Base-by-base conservation (phyloP, 2,113 vertebrate genomes). In the Aegypius monachus region DNA sequence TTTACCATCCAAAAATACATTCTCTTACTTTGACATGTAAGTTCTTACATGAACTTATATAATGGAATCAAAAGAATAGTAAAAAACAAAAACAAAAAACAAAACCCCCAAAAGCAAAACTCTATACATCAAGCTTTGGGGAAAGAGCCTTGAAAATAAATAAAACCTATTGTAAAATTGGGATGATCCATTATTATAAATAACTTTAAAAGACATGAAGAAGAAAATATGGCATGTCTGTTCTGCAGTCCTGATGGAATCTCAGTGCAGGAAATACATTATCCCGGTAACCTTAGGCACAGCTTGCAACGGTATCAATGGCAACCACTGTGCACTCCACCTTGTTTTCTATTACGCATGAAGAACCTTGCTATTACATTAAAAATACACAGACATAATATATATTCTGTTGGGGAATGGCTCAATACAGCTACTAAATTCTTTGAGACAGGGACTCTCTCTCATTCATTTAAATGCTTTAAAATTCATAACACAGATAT, bases 241-340 rank as follows among this genome's bases (percentile, higher is more conserved):
- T 38, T 88, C 85, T 34, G 89, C 68, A 77, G 63, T 74, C 52
- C 89, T 97, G 88, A 93, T 86, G 75, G 75, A 90, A 93, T 94
- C 81, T 81, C 73, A 45, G 79, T 0, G 0, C 84, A 93, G 82
- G 79, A 97, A 92, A 95, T 66, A 71, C 7, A 79, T 88, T 97
- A 95, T 82, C 89, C 70, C 66, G 52, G 85, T 88, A 97, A 95
- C 93, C 95, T 91, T 79, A 95, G 89, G 81, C 84, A 88, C 58
- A 82, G 92, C 95, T 93, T 92, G 82, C 36, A 88, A 63, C 10
- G 23, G 82, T 95, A 95, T 95, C 95, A 97, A 94, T 95, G 95
- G 91, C 89, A 97, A 94, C 92, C 88, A 88, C 77, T 45, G 38
- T 89, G 88, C 53, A 81, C 92, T 95, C 94, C 91, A 93, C 79